These are phyloP conservation scores for Glyphotaelius pellucidus DNA, from an alignment of 2,888 invertebrate genomes.

Conservation along the genomic window DNA sequence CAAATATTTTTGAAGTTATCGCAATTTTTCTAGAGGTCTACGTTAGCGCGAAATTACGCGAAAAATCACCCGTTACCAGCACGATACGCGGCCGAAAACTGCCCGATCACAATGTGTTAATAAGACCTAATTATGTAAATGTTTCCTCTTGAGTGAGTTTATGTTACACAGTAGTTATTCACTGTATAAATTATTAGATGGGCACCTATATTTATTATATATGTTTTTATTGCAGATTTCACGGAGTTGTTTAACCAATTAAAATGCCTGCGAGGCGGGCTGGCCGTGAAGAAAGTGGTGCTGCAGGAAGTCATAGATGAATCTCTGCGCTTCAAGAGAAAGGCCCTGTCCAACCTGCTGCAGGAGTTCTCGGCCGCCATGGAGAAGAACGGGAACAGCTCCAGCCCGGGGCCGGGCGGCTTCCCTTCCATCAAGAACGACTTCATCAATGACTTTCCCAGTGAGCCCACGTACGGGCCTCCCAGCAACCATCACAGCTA, in stretches of 20 bases:
- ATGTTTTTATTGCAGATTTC: constrained; percentile 79
- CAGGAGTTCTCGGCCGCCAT: constrained; percentile 80
- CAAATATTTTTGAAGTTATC: too few species aligned
- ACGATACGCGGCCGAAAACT: too few species aligned
- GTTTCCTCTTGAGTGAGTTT: background rate
- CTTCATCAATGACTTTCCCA: constrained; percentile 68
- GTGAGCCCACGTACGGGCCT: constrained; percentile 52
- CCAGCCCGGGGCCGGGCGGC: constrained; percentile 69
- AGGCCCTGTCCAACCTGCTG: constrained; percentile 82
- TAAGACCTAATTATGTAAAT: background rate
- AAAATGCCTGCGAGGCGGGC: constrained; percentile 83
- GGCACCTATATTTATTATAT: background rate
- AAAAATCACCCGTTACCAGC: too few species aligned
- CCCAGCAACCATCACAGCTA: constrained; percentile 62
- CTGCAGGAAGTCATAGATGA: constrained; percentile 86
- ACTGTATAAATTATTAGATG: background rate
- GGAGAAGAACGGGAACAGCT: constrained; percentile 76
- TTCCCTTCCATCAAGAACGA: constrained; percentile 68
- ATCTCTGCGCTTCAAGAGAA: constrained; percentile 87
- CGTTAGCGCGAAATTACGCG: too few species aligned
- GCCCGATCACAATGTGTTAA: too few species aligned
- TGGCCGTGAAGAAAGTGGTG: constrained; percentile 83
- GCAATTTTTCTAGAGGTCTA: too few species aligned
- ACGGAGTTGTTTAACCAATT: constrained; percentile 83
- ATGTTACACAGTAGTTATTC: background rate